These are phyloP conservation scores for Mugil cephalus DNA, from an alignment of 2,113 vertebrate genomes.

Conservation along the genomic window DNA sequence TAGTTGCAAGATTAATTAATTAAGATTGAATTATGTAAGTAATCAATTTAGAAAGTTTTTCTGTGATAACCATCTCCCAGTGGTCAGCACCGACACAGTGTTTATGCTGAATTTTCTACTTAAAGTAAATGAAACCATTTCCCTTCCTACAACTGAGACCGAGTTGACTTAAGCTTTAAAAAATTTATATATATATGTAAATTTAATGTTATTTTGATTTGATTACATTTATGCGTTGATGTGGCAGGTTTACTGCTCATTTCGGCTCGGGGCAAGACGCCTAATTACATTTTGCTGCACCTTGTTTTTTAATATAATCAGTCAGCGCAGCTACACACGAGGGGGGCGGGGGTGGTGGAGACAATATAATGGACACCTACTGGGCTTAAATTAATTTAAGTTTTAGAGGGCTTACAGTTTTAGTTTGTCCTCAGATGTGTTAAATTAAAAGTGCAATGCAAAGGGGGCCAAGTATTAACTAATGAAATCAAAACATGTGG, in stretches of 20 bases:
- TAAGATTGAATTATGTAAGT: too few species aligned
- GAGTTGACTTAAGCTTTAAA: neutral
- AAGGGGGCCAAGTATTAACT: neutral
- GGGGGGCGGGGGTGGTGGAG: neutral
- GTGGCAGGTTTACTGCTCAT: conserved; percentile 15
- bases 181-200: too few species aligned
- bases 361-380: conserved; percentile 19
- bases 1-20: too few species aligned
- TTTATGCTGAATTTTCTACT: neutral
- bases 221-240: conserved; percentile 28
- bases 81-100: neutral
- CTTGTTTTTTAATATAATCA: conserved; percentile 22
- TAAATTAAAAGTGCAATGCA: neutral
- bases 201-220: neutral
- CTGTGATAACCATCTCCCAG: neutral
- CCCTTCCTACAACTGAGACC: neutral
- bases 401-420: neutral
- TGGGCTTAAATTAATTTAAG: neutral
- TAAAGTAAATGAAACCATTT: neutral
- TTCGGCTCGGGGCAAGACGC: neutral
- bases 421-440: neutral
- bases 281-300: conserved; percentile 19
- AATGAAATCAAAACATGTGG: too few species aligned
- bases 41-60: neutral
- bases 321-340: conserved; percentile 7